These are phyloP conservation scores for Kryptolebias marmoratus DNA, from an alignment of 2,113 vertebrate genomes.

Conservation along the genomic window DNA sequence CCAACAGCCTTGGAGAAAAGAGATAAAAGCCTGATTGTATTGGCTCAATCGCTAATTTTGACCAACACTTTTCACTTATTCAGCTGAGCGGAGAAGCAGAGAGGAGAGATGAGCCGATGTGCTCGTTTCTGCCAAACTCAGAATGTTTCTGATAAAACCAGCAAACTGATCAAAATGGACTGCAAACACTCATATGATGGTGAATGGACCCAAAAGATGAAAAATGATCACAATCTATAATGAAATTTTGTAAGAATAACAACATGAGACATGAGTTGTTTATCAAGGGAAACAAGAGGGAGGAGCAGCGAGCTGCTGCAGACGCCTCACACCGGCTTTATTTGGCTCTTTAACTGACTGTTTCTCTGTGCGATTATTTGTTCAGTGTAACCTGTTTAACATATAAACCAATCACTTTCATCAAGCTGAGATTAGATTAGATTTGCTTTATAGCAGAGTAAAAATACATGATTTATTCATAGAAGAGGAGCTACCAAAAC, in stretches of 20 bases:
- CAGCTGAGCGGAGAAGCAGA: slow-evolving; percentile 53
- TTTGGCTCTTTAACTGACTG: too few relatives aligned
- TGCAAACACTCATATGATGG: slow-evolving; percentile 10
- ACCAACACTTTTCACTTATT: slow-evolving; percentile 67
- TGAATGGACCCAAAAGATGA: slow-evolving; percentile 36
- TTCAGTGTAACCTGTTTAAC: too few relatives aligned
- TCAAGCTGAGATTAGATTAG: too few relatives aligned
- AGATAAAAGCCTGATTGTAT: slow-evolving; percentile 71
- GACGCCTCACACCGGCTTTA: too few relatives aligned
- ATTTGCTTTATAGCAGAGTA: too few relatives aligned
- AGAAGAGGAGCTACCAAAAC: too few relatives aligned
- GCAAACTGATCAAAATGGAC: slow-evolving; percentile 48
- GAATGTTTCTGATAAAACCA: slow-evolving; percentile 31
- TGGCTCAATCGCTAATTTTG: slow-evolving; percentile 73
- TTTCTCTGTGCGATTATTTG: not conserved
- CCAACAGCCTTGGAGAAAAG: slow-evolving; percentile 53
- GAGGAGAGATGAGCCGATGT: slow-evolving; percentile 19
- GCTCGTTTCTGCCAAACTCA: slow-evolving; percentile 22
- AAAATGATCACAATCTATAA: slow-evolving; percentile 66
- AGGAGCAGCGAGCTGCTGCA: slow-evolving; percentile 7
- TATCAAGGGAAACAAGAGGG: slow-evolving; percentile 36
- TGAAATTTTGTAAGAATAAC: slow-evolving; percentile 58
- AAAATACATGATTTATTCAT: too few relatives aligned
- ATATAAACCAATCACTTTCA: too few relatives aligned
- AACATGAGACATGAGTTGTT: slow-evolving; percentile 46